Conservation (phyloP, 2,113 vertebrate species). For the Dendropsophus ebraccatus region DNA sequence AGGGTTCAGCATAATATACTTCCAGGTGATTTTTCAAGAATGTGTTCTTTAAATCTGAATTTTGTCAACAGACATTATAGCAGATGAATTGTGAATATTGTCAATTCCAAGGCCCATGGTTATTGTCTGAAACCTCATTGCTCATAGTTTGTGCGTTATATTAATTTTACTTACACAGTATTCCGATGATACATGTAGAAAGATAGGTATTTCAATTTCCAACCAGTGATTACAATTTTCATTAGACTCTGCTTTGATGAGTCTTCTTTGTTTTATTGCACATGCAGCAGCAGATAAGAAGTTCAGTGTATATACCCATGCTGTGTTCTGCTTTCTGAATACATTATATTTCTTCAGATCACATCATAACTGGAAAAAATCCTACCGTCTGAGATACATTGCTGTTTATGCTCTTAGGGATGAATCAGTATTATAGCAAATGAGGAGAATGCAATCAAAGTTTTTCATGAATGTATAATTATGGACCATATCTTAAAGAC, state of each 20-base stretch:
- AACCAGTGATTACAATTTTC: conserved; percentile 26
- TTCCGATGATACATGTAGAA: background rate
- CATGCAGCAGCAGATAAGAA: conserved; percentile 23
- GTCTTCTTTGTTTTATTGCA: conserved; percentile 32
- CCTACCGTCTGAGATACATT: background rate
- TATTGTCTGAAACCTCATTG: background rate
- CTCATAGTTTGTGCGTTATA: background rate
- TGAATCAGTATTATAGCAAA: background rate
- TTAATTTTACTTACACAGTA: background rate
- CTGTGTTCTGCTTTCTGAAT: conserved; percentile 24
- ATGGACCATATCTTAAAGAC: background rate
- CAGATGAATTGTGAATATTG: background rate
- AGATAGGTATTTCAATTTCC: conserved; percentile 28
- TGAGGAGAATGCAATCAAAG: background rate
- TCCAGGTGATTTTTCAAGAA: no score
- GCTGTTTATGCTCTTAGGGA: background rate
- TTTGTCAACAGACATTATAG: background rate
- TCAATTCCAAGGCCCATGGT: background rate
- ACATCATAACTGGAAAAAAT: background rate
- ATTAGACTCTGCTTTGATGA: conserved; percentile 33
- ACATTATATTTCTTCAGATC: conserved; percentile 23
- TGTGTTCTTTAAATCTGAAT: no score
- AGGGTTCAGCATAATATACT: no score
- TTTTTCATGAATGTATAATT: conserved; percentile 9
- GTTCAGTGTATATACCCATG: conserved; percentile 1